Evolutionary conservation across 1,140 invertebrate species (phyloP).

Genomic region (Monochamus saltuarius): DNA sequence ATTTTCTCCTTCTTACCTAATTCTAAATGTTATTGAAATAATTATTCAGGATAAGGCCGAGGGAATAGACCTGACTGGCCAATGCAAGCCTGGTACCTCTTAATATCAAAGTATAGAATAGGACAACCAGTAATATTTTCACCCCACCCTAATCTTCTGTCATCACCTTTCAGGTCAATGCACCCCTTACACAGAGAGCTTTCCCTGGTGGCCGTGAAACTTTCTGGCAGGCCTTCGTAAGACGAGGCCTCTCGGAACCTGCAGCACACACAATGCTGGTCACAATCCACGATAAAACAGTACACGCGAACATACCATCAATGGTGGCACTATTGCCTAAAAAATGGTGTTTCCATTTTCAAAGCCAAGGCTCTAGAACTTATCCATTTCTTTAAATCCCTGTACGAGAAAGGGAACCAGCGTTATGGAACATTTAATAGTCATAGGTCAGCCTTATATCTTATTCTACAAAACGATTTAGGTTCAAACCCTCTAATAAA

Average conservation of each 20-base stretch:
- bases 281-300: neutral
- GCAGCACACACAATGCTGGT: no score
- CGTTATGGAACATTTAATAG: conserved; percentile 4
- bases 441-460: neutral
- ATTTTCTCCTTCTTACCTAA: conserved; percentile 16
- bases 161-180: neutral
- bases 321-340: conserved; percentile 4
- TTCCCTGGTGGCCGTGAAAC: neutral
- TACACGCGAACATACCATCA: neutral
- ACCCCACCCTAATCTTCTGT: neutral
- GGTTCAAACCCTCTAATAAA: neutral
- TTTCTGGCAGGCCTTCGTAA: neutral
- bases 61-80: conserved; percentile 15
- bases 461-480: no score
- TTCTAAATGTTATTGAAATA: neutral
- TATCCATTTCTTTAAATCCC: no score
- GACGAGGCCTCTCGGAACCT: no score
- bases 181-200: neutral
- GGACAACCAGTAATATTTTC: neutral
- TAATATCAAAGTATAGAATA: neutral
- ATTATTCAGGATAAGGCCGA: conserved; percentile 22
- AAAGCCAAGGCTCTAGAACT: neutral
- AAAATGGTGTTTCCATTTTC: neutral
- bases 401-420: no score
- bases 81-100: conserved; percentile 14